These are phyloP conservation scores for Hypolimnas misippus DNA, from an alignment of 2,888 invertebrate species.

Conservation along the genomic window DNA sequence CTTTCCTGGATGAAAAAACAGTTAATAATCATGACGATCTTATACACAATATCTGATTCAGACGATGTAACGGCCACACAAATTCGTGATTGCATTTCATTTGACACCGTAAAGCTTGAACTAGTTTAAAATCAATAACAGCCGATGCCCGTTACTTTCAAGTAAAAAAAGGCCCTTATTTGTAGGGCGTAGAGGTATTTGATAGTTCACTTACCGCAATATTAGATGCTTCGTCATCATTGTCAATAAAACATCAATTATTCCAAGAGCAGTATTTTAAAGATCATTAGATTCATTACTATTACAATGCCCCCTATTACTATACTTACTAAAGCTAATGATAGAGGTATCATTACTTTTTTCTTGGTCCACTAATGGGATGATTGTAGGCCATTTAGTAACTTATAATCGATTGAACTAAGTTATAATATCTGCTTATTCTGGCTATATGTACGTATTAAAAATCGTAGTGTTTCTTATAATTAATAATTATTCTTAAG, in stretches of 20 bases:
- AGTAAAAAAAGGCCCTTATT: conserved; percentile 41
- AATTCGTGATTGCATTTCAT: conserved; percentile 33
- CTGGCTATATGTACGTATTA: too few species aligned
- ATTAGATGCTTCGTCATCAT: conserved; percentile 5
- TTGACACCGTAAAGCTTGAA: conserved; percentile 31
- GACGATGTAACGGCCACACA: conserved; percentile 18
- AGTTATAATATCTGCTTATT: too few species aligned
- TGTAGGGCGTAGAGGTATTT: conserved; percentile 36
- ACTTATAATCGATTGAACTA: too few species aligned
- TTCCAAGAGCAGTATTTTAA: background rate
- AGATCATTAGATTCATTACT: background rate
- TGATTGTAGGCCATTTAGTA: too few species aligned
- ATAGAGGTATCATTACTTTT: too few species aligned
- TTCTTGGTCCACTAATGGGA: too few species aligned
- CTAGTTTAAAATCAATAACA: conserved; percentile 35
- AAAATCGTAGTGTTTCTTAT: too few species aligned
- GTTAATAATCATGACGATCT: conserved; percentile 4
- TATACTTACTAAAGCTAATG: too few species aligned
- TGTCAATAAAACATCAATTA: background rate
- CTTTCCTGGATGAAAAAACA: background rate
- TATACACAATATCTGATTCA: conserved; percentile 19
- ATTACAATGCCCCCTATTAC: too few species aligned
- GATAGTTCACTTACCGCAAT: conserved; percentile 22
- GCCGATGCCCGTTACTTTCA: conserved; percentile 39
- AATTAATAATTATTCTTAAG: too few species aligned